phyloP scores from a whole-genome alignment of 2,113 vertebrate species.

The Cebus imitator region DNA sequence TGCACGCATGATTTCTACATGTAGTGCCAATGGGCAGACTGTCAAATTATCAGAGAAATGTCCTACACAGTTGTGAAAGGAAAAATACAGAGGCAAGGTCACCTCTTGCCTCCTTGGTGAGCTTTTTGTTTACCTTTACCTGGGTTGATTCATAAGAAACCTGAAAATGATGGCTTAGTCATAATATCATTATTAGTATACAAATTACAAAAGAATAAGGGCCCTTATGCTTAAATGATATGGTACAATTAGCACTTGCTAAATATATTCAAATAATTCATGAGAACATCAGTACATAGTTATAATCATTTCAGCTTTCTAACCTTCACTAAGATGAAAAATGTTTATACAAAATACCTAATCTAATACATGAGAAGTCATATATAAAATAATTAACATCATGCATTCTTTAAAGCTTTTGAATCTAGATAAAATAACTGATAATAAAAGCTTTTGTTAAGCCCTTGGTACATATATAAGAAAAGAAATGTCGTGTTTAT shows the following conservation, averaged over 20 bases:
- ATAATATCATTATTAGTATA: constrained; percentile 53
- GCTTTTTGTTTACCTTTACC: constrained; percentile 52
- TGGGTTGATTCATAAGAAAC: constrained; percentile 38
- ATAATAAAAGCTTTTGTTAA: constrained; percentile 64
- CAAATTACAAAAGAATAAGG: constrained; percentile 40
- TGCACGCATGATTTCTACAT: neutral
- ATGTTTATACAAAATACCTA: constrained; percentile 66
- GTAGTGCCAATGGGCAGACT: neutral
- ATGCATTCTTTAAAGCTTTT: constrained; percentile 69
- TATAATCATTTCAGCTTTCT: constrained; percentile 69
- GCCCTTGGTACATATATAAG: constrained; percentile 28
- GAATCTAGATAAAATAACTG: constrained; percentile 69
- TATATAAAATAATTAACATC: constrained; percentile 79
- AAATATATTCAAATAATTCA: constrained; percentile 70
- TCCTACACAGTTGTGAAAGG: neutral
- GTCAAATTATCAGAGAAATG: neutral
- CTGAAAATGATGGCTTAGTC: constrained; percentile 47
- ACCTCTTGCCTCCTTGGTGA: neutral
- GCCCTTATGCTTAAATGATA: neutral
- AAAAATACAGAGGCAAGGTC: constrained; percentile 19
- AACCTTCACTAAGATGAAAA: constrained; percentile 61
- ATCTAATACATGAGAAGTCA: constrained; percentile 66
- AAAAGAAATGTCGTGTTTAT: constrained; percentile 66
- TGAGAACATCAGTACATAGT: neutral
- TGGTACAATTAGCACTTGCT: constrained; percentile 58